Percentiles rank a stretch among this genome's conserved stretches.
phyloP scores from a whole-genome alignment of 2,888 invertebrate species.

The Desoria tigrina region DNA sequence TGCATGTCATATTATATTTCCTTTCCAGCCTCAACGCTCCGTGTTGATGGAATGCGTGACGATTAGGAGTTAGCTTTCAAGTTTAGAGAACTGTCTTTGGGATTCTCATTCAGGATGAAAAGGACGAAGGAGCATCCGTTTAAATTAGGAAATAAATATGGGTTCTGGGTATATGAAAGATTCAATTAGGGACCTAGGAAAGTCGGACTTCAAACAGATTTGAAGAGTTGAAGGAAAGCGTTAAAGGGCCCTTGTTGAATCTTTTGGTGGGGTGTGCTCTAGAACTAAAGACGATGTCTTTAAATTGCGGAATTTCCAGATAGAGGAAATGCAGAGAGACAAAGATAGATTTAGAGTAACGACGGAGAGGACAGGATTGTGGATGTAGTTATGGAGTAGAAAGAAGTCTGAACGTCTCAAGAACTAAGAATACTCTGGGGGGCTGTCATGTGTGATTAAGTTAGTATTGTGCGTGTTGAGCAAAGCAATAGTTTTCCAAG shows the following conservation, averaged over 20 bases:
- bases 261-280: too few species aligned
- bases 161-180: too few species aligned
- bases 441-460: constrained; percentile 40
- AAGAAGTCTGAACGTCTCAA: constrained; percentile 20
- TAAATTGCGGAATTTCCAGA: neutral
- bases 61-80: constrained; percentile 9
- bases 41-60: constrained; percentile 3
- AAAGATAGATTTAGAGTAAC: constrained; percentile 14
- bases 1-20: too few species aligned
- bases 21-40: too few species aligned
- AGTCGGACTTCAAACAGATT: too few species aligned
- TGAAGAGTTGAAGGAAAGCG: too few species aligned
- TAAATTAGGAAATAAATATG: too few species aligned
- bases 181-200: too few species aligned
- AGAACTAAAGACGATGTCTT: too few species aligned
- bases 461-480: constrained; percentile 34
- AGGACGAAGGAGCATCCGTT: too few species aligned
- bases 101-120: too few species aligned
- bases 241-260: too few species aligned
- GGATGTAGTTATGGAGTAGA: constrained; percentile 12
- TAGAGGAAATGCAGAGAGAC: constrained; percentile 9
- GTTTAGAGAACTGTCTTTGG: neutral
- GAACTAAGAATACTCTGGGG: constrained; percentile 37
- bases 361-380: neutral
- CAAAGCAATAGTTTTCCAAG: constrained; percentile 18